A percentile compares a stretch with the other conserved stretches of the same genome.
Evolutionary conservation across 2,113 vertebrate genomes (phyloP).

Genomic region (Pongo abelii): DNA sequence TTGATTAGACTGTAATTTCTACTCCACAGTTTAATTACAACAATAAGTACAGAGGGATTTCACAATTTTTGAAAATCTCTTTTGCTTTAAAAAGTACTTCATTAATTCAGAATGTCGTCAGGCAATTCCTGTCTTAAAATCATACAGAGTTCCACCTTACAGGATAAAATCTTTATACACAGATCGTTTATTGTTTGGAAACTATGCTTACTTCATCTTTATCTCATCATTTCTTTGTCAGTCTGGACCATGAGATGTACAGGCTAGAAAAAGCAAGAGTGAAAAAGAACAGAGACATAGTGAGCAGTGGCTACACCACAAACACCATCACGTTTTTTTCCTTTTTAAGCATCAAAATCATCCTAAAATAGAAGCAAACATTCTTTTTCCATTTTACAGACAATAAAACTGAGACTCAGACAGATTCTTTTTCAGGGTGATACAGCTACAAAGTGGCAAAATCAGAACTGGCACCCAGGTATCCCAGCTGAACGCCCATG

Average conservation of each 20-base stretch:
- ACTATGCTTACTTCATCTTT: not conserved
- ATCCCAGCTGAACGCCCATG: fast-evolving
- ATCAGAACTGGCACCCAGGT: not conserved
- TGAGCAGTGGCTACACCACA: too few relatives aligned
- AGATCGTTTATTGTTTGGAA: not conserved
- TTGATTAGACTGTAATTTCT: not conserved
- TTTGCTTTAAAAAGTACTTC: not conserved
- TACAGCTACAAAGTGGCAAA: not conserved
- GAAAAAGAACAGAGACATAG: not conserved
- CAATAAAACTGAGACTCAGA: not conserved
- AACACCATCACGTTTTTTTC: not conserved
- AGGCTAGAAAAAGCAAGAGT: not conserved
- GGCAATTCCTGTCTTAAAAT: not conserved
- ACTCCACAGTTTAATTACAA: not conserved
- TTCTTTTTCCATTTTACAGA: not conserved
- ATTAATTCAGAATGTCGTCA: too few relatives aligned
- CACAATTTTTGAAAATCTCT: not conserved
- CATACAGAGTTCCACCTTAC: not conserved
- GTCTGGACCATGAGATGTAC: not conserved
- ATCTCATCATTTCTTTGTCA: not conserved
- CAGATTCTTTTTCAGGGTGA: not conserved
- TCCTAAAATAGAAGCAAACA: not conserved
- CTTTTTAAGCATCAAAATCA: not conserved
- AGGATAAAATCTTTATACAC: not conserved
- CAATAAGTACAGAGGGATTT: not conserved